Base-by-base conservation (phyloP, 2,113 vertebrate genomes). In the Eublepharis macularius region DNA sequence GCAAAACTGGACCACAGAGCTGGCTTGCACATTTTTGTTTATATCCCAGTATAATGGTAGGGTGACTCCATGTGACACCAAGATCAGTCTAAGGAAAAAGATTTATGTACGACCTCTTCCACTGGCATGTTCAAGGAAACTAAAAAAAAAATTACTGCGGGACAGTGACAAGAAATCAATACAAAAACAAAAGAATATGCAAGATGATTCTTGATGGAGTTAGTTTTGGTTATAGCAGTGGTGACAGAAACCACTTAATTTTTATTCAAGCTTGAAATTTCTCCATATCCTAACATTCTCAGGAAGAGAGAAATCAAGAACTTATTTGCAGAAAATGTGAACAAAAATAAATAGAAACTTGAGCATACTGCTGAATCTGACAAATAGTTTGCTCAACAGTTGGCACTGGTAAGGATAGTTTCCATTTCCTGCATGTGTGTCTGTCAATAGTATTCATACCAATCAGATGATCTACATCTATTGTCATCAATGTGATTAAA, bases 361-460 rank as follows among this genome's bases (percentile, higher is more conserved):
- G 4, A 9, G 9, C 75, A 32, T 34, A 87, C 86, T 57, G 54
- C 57, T 45, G 17, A 78, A 86, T 29, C 87, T 89, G 82, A 13
- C 26, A 29, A 36, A 51, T 36, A 82, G 10, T 74, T 81, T 76
- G 63, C 49, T 82, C 73, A 88, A 77, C 79, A 81, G 21, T 11
- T 86, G 63, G 5, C 3, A n/a, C n/a, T n/a, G n/a, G n/a, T n/a
- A 0, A 1, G 2, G 26, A 36, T 32, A 75, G 70, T 79, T 91
- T 91, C 10, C 57, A 34, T 32, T 11, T 8, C 16, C 80, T 74
- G 14, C 80, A 72, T n/a, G 60, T 68, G 29, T 41, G 10, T 81
- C 72, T 82, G 34, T 70, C 29, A 91, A 76, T 68, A 2, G 78
- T 76, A 86, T 82, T 2, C 0, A 29, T 84, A 74, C 24, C 73